These are phyloP conservation scores for Hippoglossus stenolepis DNA, from an alignment of 2,113 vertebrate genomes.

Conservation along the genomic window DNA sequence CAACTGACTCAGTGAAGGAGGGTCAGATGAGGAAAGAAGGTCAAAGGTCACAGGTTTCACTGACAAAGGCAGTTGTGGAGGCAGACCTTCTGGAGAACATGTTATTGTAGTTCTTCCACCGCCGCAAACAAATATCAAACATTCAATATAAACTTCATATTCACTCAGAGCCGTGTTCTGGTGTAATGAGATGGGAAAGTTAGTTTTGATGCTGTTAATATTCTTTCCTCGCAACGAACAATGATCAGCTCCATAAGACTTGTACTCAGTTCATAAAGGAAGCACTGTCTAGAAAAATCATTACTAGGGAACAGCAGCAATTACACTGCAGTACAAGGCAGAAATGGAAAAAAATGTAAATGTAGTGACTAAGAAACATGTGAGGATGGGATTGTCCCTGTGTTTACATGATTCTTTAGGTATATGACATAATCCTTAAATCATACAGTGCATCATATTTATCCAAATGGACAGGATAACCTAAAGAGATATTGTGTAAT, in stretches of 20 bases:
- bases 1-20: slow-evolving; percentile 31
- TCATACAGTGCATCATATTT: slow-evolving; percentile 42
- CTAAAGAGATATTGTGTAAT: slow-evolving; percentile 5
- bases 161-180: not conserved
- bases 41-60: slow-evolving; percentile 35
- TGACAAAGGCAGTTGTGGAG: not conserved
- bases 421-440: slow-evolving; percentile 28
- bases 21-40: slow-evolving; percentile 24
- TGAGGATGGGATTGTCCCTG: not conserved
- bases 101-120: not conserved
- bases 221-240: not conserved
- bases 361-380: slow-evolving; percentile 26
- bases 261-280: no score
- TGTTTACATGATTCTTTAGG: not conserved
- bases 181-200: not conserved
- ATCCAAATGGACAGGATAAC: slow-evolving; percentile 60
- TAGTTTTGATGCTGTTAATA: not conserved
- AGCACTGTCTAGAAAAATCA: no score
- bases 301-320: slow-evolving; percentile 33
- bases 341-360: slow-evolving; percentile 48
- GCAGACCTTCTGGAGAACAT: not conserved
- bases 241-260: not conserved
- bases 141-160: not conserved
- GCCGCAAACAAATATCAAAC: not conserved
- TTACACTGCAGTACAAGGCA: slow-evolving; percentile 9